Evolutionary conservation across 2,888 invertebrate genomes (phyloP), one percentile per base, ranked within the genome.

Genomic region (Chymomyza caudatula): DNA sequence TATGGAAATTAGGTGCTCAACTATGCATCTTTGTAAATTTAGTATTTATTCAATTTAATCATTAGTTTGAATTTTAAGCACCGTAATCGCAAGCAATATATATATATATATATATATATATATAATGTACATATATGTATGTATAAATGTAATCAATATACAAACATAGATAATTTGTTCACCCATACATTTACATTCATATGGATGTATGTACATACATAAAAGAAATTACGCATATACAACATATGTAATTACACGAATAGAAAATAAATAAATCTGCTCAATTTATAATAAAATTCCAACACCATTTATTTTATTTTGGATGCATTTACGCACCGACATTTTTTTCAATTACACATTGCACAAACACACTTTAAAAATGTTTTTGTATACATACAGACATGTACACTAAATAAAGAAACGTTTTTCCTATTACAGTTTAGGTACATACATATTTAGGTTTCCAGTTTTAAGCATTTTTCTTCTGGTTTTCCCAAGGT

Each of bases 351-450:
- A 11, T 37, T 37, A 37, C 29, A 37, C 29, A 37, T 37, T 37
- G 2, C 29, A 37, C 29, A 11, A 3, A 37, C 11, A 11, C 25
- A n/a, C 11, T 37, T 37, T 13, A 11, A 37, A 11, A 37, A 37
- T 37, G 29, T 11, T 37, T 37, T 11, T 37, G 11, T 37, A 37
- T 11, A n/a, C 19, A 42, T n/a, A 47, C 37, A 66, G 13, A 37
- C 47, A 68, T 37, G 2, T 11, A 52, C 52, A 43, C 19, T 5
- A 63, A 42, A 49, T 49, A 60, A 53, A 59, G 25, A 65, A 76
- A 67, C 76, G 67, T 73, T 76, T 65, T 69, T 67, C 57, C 62
- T 69, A 60, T 37, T 37, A 37, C 29, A 37, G 2, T n/a, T 37
- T 37, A 37, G 29, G 11, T 76, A 75, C 22, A 44, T 42, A 42